Base-by-base conservation (phyloP, 2,113 vertebrate species). In the Melanocharis versteri region DNA sequence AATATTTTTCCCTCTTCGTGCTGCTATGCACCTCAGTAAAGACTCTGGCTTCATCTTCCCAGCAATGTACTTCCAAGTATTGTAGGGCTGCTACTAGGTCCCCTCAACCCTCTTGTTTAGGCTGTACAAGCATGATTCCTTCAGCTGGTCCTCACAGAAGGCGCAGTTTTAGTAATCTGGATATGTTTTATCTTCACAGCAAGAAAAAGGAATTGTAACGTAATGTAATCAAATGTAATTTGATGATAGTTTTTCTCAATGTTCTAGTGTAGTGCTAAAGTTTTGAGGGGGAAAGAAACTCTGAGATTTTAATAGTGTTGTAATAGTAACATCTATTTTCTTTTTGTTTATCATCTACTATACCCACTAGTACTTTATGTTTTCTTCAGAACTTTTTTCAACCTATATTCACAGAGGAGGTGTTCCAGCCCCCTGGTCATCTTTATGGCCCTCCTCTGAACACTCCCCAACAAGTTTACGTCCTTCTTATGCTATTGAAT, bases 91-190 rank as follows among this genome's bases (percentile, higher is more conserved):
- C 8, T 70, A 3, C 24, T n/a, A 54, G 20, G 13, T 62, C 4
- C 30, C 14, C 3, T 68, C 7, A 58, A 15, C 5, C 6, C 13
- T 42, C 37, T 47, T 80, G 6, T 47, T 30, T n/a, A 42, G 30
- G 12, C 20, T 54, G 48, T 76, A 72, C 0, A 11, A 80, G 9
- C 0, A 0, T 48, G 10, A n/a, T 27, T 76, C 12, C 7, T 24
- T 72, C 21, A 47, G 13, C 0, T 69, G 39, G 9, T 44, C 24
- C 12, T 31, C 17, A 23, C 9, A 57, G 22, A 44, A 11, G 9
- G 5, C 61, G 19, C 10, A 33, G 7, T 66, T 22, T 15, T 75
- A 53, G 3, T 26, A 81, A 35, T 26, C 31, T 77, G 14, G 5
- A 33, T 64, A 31, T 23, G 23, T 3, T 73, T 87, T 39, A 62